Evolutionary conservation across 2,888 invertebrate species (phyloP), one percentile per base, ranked within the genome.

Genomic region (Drepana falcataria): DNA sequence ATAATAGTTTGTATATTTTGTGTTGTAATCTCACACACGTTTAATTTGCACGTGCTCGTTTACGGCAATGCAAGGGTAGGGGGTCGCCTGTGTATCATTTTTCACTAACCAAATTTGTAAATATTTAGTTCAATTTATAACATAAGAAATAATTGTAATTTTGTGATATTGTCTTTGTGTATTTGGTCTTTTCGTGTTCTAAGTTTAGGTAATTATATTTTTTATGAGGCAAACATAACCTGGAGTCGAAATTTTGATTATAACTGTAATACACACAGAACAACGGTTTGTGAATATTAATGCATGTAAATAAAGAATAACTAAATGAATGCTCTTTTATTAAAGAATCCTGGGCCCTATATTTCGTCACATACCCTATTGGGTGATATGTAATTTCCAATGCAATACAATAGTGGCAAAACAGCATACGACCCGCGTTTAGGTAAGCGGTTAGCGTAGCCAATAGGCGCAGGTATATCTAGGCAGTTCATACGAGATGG

Each of bases 71-170:
- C 6, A 3, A 44, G 9, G 44, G 6, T 9, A 44, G 9, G 9
- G 6, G 44, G 9, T 44, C 9, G 44, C 9, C 9, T 44, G 2
- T 44, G 44, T 44, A 44, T 34, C 48, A 48, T 34, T 41, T 51
- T 40, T 47, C 7, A 48, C 33, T 60, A 68, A 76, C 76, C 75
- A 81, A 83, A 80, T 75, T 76, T 87, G 85, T 87, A 87, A 78
- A 86, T 87, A 86, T 77, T 81, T 85, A 83, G 83, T 85, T 84
- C 79, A 85, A 85, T 84, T 83, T 81, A 75, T 77, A 60, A 70
- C 66, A 80, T 78, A 75, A 68, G 71, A 68, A 59, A 68, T 55
- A 67, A 59, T 82, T 84, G 85, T 79, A 80, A 73, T 83, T 83
- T 83, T 87, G 87, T 87, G 88, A 86, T 85, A 85, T 44, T 44